Percentiles rank a stretch among this genome's conserved stretches.
These are phyloP conservation scores for Nasonia oneida DNA, from an alignment of 2,888 invertebrate species.

Conservation along the genomic window DNA sequence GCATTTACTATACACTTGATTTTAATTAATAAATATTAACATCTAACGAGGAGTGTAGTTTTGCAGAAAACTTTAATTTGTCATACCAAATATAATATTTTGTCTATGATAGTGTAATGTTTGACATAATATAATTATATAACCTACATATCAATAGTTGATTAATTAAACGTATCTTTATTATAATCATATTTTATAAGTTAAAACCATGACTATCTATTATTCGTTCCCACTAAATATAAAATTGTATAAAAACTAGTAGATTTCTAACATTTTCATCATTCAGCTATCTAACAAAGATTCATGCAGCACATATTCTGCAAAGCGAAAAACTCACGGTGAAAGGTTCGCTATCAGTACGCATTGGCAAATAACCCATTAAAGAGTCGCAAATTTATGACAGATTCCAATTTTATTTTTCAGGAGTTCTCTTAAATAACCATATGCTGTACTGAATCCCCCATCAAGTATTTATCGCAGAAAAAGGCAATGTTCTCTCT, in stretches of 20 bases:
- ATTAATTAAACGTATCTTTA: too few species aligned
- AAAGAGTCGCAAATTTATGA: neutral
- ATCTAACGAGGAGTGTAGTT: too few species aligned
- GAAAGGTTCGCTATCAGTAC: neutral
- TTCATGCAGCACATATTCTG: neutral
- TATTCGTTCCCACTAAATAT: too few species aligned
- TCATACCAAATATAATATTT: too few species aligned
- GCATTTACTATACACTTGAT: too few species aligned
- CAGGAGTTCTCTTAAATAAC: neutral
- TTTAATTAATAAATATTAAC: too few species aligned
- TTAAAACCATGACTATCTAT: too few species aligned
- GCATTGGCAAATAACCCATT: neutral
- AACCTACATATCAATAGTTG: too few species aligned
- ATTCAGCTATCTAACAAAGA: conserved; percentile 4
- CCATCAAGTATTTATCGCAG: neutral
- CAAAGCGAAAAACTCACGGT: neutral
- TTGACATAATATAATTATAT: too few species aligned
- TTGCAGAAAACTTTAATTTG: too few species aligned
- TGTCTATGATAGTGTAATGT: too few species aligned
- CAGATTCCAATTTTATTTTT: neutral
- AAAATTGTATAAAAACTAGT: neutral
- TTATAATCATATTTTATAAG: too few species aligned
- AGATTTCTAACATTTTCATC: neutral
- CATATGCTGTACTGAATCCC: conserved; percentile 4
- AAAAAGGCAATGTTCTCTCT: neutral